These are phyloP conservation scores for Rhagonycha lutea DNA, from an alignment of 2,888 invertebrate genomes.

Conservation along the genomic window DNA sequence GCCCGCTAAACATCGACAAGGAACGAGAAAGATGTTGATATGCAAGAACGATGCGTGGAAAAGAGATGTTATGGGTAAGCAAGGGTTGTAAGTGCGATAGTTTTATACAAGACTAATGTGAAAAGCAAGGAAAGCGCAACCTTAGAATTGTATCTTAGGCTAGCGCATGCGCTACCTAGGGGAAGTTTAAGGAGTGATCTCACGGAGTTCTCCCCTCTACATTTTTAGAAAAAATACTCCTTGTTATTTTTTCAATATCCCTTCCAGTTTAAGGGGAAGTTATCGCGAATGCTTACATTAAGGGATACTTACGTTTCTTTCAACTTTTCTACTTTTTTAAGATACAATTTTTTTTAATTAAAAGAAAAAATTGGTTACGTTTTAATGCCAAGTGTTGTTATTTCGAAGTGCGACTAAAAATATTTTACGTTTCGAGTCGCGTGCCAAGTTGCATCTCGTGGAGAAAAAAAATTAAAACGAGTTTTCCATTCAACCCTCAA, in stretches of 20 bases:
- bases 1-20: slow-evolving; percentile 47
- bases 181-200: slow-evolving; percentile 52
- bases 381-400: not conserved
- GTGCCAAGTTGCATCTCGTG: not conserved
- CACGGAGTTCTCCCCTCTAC: slow-evolving; percentile 48
- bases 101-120: slow-evolving; percentile 48
- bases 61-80: slow-evolving; percentile 43
- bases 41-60: slow-evolving; percentile 47
- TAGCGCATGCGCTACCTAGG: slow-evolving; percentile 47
- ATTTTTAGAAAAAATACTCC: slow-evolving; percentile 47
- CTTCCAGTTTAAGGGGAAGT: slow-evolving; percentile 39
- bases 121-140: slow-evolving; percentile 47
- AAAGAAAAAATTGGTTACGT: not conserved
- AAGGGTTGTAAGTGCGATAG: slow-evolving; percentile 50
- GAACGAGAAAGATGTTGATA: slow-evolving; percentile 49
- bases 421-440: not conserved
- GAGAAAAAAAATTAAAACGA: not conserved
- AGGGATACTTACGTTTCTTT: slow-evolving; percentile 11
- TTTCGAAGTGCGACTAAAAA: not conserved
- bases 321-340: not conserved
- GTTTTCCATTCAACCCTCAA: not conserved
- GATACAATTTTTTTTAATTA: not conserved
- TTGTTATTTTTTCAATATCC: slow-evolving; percentile 50
- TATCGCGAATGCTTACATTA: slow-evolving; percentile 25
- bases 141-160: slow-evolving; percentile 55